Evolutionary conservation across 2,113 vertebrate genomes (phyloP), one percentile per base, ranked within the genome.

Genomic region (Oceanodroma tethys): DNA sequence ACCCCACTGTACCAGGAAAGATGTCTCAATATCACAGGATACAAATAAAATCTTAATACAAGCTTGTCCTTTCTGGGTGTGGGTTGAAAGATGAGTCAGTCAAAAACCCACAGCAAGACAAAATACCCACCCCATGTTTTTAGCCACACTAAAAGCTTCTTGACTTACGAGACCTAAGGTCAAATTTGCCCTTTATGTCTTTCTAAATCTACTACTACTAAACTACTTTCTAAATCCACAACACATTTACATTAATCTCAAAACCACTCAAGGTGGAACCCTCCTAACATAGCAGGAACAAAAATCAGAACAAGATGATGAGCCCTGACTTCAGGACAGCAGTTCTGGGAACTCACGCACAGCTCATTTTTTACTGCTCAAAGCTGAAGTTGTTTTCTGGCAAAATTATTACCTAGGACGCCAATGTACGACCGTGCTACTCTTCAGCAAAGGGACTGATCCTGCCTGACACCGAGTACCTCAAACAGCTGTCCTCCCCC

Each of bases 391-490:
- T 43, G 7, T 23, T 62, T 43, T 48, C 59, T 53, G 17, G 38
- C 7, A 56, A 36, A 62, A 81, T 30, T 19, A 27, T 23, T 43
- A 43, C 10, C 17, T 6, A 30, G 20, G 48, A 38, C 4, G 1
- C 13, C 56, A 81, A 17, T 10, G 27, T 16, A 19, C 2, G 0
- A 74, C 68, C 0, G 0, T 7, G 70, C 52, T 74, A 7, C 48
- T 56, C 32, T 34, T 48, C 42, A 89, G 47, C 43, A 56, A 53
- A 92, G 13, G 27, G 36, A 38, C 36, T 47, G 58, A 70, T 38
- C 70, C 67, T 86, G 66, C 17, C 48, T 76, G 59, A 85, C n/a
- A 63, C 18, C 1, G 2, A 59, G 26, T 17, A 52, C 47, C 26
- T 74, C 56, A 67, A 79, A 81, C 50, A 15, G 0, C 63, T 43